Base-by-base conservation (phyloP, 2,797 vertebrate species). In the Micropoecilia bifurca region DNA sequence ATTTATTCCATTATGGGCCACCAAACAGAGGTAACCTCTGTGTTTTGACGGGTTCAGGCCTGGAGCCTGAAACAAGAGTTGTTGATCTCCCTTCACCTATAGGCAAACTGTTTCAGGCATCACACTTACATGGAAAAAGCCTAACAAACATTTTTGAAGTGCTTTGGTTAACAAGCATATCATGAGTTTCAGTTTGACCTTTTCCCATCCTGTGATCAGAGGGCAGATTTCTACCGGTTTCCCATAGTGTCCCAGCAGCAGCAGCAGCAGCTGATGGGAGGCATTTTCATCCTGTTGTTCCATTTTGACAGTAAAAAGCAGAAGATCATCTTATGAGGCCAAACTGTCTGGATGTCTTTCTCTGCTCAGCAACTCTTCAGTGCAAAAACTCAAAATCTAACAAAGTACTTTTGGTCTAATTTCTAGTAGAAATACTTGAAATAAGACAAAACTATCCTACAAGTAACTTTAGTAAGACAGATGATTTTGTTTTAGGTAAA, bases 251-350 rank as follows among this genome's bases (percentile, higher is more conserved):
- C 78, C 75, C 73, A 50, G 74, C 63, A 59, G 48, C 48, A 50
- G 48, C 48, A 50, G 48, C 18, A 47, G 79, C 72, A 83, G n/a
- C 74, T 77, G 47, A 80, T 13, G 3, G 66, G 69, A 45, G 76
- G 71, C 90, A 91, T 93, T 91, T 93, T 90, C 83, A 91, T 87
- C 39, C 45, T 73, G 83, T 80, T 81, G 85, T 81, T 79, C 79
- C 86, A 77, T 82, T 84, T 86, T 41, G 76, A 73, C 74, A 57
- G 68, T 4, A 59, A 68, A 79, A 86, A 79, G 80, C 39, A 30
- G 68, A 77, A 76, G 76, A 12, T 59, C 9, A 45, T 82, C 41
- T 74, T 73, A 82, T 50, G 69, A 45, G 78, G 79, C 28, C 71
- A 61, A 73, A 76, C 36, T 1, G 3, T 2, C 4, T 28, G 46